Percentiles rank a stretch among this genome's conserved stretches.
Evolutionary conservation across 2,113 vertebrate genomes (phyloP).

Genomic region (Phyllopteryx taeniolatus): DNA sequence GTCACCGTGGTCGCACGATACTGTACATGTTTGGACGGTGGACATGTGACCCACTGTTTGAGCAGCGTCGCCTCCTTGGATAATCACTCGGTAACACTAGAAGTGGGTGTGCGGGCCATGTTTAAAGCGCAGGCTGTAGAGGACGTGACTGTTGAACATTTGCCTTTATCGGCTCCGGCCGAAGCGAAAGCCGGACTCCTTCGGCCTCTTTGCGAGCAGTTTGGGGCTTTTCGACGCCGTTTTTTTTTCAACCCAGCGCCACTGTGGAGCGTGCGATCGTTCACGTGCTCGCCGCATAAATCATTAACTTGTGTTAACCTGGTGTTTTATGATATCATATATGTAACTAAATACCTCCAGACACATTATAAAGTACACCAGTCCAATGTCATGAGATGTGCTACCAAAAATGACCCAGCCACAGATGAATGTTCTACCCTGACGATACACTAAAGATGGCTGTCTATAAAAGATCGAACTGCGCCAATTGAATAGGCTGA

Average conservation of each 20-base stretch:
- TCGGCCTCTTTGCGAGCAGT: neutral
- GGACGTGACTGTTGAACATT: constrained; percentile 10
- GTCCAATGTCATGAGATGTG: neutral
- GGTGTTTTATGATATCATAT: neutral
- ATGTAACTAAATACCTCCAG: neutral
- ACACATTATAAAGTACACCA: neutral
- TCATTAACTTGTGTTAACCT: neutral
- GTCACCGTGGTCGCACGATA: neutral
- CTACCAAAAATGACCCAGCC: neutral
- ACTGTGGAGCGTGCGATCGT: neutral
- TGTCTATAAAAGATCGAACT: neutral
- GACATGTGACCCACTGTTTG: constrained; percentile 24
- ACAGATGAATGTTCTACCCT: neutral
- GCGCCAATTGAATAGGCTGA: neutral
- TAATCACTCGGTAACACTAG: neutral
- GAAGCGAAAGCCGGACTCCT: neutral
- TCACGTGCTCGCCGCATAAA: neutral
- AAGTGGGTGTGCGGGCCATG: neutral
- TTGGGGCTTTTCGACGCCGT: neutral
- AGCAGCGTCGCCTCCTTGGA: constrained; percentile 32
- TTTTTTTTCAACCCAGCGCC: neutral
- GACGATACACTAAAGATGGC: neutral
- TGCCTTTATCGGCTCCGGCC: constrained; percentile 3
- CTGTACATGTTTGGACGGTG: constrained; percentile 12
- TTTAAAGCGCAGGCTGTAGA: constrained; percentile 1